Percentiles rank a stretch among this genome's conserved stretches.
phyloP scores from a whole-genome alignment of 2,797 vertebrate species.

The Propithecus deckenii region DNA sequence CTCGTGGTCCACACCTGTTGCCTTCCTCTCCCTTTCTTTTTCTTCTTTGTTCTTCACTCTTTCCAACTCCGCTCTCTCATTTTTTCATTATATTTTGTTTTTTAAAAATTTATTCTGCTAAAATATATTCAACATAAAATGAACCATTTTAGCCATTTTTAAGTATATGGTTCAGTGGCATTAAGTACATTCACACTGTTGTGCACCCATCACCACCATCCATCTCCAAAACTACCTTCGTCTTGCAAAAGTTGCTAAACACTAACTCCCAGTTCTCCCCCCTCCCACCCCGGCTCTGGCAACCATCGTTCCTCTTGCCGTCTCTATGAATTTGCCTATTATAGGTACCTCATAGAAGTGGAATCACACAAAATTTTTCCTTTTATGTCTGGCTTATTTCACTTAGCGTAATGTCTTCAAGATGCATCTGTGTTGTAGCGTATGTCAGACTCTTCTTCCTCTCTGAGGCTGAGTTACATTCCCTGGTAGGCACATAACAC shows the following conservation, averaged over 20 bases:
- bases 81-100: neutral
- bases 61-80: neutral
- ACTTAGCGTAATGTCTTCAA: neutral
- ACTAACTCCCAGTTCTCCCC: neutral
- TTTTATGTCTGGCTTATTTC: neutral
- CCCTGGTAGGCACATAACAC: too few species aligned
- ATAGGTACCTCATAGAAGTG: fast-evolving
- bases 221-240: neutral
- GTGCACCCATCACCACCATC: neutral
- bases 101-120: too few species aligned
- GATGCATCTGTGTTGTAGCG: fast-evolving
- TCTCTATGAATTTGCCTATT: too few species aligned
- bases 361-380: neutral
- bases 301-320: neutral
- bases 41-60: neutral
- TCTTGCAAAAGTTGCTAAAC: neutral
- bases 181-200: fast-evolving
- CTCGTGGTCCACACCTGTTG: fast-evolving
- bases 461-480: neutral
- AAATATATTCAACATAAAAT: neutral
- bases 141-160: neutral
- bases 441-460: neutral
- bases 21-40: neutral
- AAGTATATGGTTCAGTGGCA: neutral
- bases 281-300: neutral